Conservation (phyloP, 2,888 invertebrate genomes). For the Campaea margaritaria region DNA sequence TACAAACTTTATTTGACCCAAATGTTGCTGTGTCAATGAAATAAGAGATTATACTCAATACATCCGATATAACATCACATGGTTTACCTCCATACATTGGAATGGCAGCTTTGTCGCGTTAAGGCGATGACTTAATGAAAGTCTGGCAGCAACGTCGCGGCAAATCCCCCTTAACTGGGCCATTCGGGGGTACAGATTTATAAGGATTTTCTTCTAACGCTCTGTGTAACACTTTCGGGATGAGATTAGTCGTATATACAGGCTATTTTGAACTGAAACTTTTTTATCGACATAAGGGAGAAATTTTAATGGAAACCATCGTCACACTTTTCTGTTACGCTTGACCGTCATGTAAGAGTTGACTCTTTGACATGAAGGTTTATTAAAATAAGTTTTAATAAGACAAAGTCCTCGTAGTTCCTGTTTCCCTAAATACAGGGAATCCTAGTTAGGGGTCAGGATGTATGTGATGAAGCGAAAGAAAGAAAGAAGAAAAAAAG, state of each 20-base stretch:
- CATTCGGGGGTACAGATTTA: constrained; percentile 60
- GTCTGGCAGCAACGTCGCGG: constrained; percentile 51
- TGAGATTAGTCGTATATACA: constrained; percentile 20
- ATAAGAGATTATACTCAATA: neutral
- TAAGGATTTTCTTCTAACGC: constrained; percentile 59
- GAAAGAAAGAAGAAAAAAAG: too few species aligned
- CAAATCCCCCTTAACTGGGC: constrained; percentile 50
- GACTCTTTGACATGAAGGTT: too few species aligned
- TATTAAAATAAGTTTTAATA: too few species aligned
- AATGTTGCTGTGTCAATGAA: neutral
- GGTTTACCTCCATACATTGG: constrained; percentile 44
- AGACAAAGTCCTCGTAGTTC: too few species aligned
- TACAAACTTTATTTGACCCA: too few species aligned
- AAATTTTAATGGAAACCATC: too few species aligned
- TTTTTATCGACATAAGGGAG: too few species aligned
- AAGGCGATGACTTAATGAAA: constrained; percentile 73
- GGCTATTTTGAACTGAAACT: constrained; percentile 2
- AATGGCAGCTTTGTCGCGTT: constrained; percentile 62
- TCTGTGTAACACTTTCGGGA: constrained; percentile 62
- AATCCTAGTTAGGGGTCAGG: too few species aligned
- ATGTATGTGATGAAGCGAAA: too few species aligned
- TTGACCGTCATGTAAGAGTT: too few species aligned
- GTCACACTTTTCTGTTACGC: too few species aligned
- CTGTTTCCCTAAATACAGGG: too few species aligned
- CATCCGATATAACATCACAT: constrained; percentile 10